Base-by-base conservation (phyloP, 2,888 invertebrate genomes). In the Agrilus cyanescens region DNA sequence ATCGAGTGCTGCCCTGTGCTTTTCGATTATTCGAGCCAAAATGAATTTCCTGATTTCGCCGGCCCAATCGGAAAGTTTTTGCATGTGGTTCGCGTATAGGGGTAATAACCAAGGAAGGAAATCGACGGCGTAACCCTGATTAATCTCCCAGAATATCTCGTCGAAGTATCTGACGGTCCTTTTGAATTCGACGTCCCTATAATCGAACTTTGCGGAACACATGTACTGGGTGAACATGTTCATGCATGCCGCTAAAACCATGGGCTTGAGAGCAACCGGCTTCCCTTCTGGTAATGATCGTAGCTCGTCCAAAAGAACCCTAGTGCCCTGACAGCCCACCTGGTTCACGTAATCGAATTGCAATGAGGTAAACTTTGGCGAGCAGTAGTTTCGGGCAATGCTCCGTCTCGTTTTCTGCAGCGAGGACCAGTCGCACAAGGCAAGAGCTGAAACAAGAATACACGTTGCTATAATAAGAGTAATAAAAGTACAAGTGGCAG, bases 101-200 rank as follows among this genome's bases (percentile, higher is more conserved):
- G 85, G 85, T 1, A 76, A 68, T 0, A 90, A 62, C 82, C 85
- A 87, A 0, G 90, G 90, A 15, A 91, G 58, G 56, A 90, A 90
- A 56, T 91, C 91, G 0, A 89, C 76, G 0, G 86, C 84, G 60
- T 87, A 88, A 0, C 88, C 88, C 55, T 87, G 86, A 62, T 90
- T 91, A 49, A 91, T 88, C 59, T 90, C 89, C 82, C 85, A 88
- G 68, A 91, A 91, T 39, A 91, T 87, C 53, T 85, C 82, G 55
- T 90, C 90, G 60, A 89, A 90, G 44, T 58, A 58, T 16, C 78
- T 69, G 0, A 86, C 83, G 5, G 82, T 72, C 43, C 71, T 70
- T 37, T 72, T 68, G 66, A 88, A 90, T 13, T 78, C 78, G 0
- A 56, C 43, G 51, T 89, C 85, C 12, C 78, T 72, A 42, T 81